Conservation (phyloP, 2,888 invertebrate species). For the Heliconius sara region DNA sequence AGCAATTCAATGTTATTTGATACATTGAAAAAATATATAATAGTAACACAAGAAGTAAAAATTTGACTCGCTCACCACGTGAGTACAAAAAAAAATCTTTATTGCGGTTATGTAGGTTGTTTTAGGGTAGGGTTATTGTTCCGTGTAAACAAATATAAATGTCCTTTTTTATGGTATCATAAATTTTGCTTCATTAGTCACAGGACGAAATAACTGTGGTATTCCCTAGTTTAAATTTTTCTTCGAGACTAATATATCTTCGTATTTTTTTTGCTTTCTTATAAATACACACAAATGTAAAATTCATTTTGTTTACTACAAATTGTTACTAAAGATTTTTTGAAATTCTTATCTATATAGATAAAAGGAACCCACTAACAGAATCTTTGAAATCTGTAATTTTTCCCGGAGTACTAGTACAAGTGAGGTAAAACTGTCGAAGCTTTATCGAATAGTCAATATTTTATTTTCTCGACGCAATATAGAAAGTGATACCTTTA, state of each 20-base stretch:
- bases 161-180: constrained; percentile 34
- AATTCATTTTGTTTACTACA: neutral
- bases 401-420: too few species aligned
- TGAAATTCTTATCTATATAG: neutral
- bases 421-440: neutral
- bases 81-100: constrained; percentile 33
- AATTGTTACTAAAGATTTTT: too few species aligned
- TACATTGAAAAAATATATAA: constrained; percentile 32
- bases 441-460: neutral
- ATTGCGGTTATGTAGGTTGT: constrained; percentile 38
- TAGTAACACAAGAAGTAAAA: constrained; percentile 32
- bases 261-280: neutral
- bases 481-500: neutral
- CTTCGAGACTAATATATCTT: neutral
- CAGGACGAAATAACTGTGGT: neutral
- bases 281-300: neutral
- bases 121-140: constrained; percentile 35
- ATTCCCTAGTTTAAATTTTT: neutral
- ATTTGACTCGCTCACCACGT: constrained; percentile 34
- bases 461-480: neutral
- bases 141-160: constrained; percentile 38
- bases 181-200: constrained; percentile 30
- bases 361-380: neutral
- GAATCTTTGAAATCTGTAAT: neutral
- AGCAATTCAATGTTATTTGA: constrained; percentile 37